Percentiles rank a stretch among this genome's conserved stretches.
phyloP scores from a whole-genome alignment of 1,140 invertebrate species.

The Magallana ariakensis region DNA sequence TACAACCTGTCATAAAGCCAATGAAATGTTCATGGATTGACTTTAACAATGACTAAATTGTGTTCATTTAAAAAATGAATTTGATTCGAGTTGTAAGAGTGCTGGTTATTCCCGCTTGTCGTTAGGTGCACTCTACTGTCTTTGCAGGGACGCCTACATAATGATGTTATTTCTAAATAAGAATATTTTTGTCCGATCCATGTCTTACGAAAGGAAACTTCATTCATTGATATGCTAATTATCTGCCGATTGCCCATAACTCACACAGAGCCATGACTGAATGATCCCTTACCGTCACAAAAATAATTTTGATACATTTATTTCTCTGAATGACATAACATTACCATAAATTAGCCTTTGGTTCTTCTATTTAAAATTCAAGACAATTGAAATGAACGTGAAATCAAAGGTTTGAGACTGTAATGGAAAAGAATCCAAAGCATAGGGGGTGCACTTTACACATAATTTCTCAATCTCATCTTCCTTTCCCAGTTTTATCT shows the following conservation, averaged over 20 bases:
- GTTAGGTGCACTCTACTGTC: background rate
- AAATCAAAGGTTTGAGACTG: background rate
- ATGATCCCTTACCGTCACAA: background rate
- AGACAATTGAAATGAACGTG: background rate
- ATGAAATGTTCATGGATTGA: no score
- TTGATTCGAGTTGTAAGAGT: background rate
- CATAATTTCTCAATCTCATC: no score
- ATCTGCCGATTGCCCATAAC: background rate
- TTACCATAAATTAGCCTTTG: constrained; percentile 20
- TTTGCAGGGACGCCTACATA: background rate
- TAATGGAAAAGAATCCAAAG: background rate
- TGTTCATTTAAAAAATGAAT: background rate
- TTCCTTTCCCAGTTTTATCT: background rate
- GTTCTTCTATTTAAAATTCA: background rate
- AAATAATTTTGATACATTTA: constrained; percentile 9
- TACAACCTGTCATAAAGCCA: no score
- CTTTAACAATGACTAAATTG: background rate
- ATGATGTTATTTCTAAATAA: background rate
- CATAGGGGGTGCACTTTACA: background rate
- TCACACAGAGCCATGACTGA: background rate
- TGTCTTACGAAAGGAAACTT: constrained; percentile 14
- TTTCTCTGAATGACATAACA: background rate
- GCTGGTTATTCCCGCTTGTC: no score
- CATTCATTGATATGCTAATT: constrained; percentile 24
- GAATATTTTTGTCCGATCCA: background rate